Evolutionary conservation across 1,140 invertebrate species (phyloP), one percentile per base, ranked within the genome.

Genomic region (Drosophila insularis): DNA sequence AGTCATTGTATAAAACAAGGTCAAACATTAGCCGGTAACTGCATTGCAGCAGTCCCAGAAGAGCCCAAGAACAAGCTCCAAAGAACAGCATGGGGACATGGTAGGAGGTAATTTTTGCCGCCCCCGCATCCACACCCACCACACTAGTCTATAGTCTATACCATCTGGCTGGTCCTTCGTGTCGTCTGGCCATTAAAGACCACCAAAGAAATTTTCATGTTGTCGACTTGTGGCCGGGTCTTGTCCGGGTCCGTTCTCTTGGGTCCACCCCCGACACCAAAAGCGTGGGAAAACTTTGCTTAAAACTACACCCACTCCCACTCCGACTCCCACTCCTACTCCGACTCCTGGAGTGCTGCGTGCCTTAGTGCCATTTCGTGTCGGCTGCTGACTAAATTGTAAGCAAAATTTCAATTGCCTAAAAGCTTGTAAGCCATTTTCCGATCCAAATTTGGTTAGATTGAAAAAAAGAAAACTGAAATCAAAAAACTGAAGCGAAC

Each of bases 11-110:
- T 67, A 73, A 89, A 89, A 89, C 87, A 89, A 89, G 86, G 86
- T 89, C 86, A 89, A 75, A 89, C 86, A 90, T 89, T 90, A 89
- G 82, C 86, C 87, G 78, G 79, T 82, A 89, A 86, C 86, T 89
- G 86, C 86, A 89, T 81, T 89, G 86, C 86, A 90, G 85, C 84
- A 89, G 80, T 82, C 60, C 64, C 63, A 10, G 43, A 50, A 50
- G 43, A 50, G 43, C 17, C 43, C 43, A 50, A 50, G 43, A 50
- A 50, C 13, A 50, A 50, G 17, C 43, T 10, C 6, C 27, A 50
- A 50, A 50, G 19, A 17, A 50, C 14, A 19, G 13, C 1, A 46
- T 0, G 19, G 43, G 6, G 43, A 10, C 17, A 3, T n/a, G 17
- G 43, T 10, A 35, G 32, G 43, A 6, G 43, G 40, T 43, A 43